These are phyloP conservation scores for Azorinus chamasolen DNA, from an alignment of 2,888 invertebrate species.

Conservation along the genomic window DNA sequence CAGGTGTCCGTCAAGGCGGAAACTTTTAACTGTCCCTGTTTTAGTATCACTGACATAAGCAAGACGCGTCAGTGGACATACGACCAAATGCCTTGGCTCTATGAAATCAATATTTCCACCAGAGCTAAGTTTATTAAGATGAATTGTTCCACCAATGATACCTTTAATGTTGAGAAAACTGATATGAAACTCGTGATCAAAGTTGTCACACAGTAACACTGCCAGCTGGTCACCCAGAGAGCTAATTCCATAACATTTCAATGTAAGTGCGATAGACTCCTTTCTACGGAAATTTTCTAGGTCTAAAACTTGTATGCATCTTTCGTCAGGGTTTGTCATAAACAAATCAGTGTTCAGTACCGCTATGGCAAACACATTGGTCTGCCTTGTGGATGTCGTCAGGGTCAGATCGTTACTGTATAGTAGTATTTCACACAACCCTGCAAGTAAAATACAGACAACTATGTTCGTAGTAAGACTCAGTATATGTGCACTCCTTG, in stretches of 20 bases:
- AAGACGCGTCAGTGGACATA: slow-evolving; percentile 46
- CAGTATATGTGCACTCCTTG: neutral
- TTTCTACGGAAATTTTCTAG: slow-evolving; percentile 4
- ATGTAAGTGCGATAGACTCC: slow-evolving; percentile 30
- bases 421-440: slow-evolving; percentile 39
- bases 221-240: slow-evolving; percentile 26
- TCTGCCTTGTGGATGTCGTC: slow-evolving; percentile 7
- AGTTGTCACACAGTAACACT: slow-evolving; percentile 33
- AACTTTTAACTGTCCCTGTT: slow-evolving; percentile 46
- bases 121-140: slow-evolving; percentile 8
- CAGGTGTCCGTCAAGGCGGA: slow-evolving; percentile 40
- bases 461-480: neutral
- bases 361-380: slow-evolving; percentile 25
- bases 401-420: slow-evolving; percentile 46
- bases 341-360: slow-evolving; percentile 25
- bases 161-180: slow-evolving; percentile 38
- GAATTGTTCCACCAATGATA: slow-evolving; percentile 34
- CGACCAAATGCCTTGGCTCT: slow-evolving; percentile 31
- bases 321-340: slow-evolving; percentile 43
- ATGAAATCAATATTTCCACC: slow-evolving; percentile 31
- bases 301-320: slow-evolving; percentile 29
- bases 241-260: slow-evolving; percentile 42
- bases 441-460: no score
- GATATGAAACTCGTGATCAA: slow-evolving; percentile 23
- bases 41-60: slow-evolving; percentile 47